Evolutionary conservation across 2,888 invertebrate genomes (phyloP), one percentile per base, ranked within the genome.

Genomic region (Deilephila porcellus): DNA sequence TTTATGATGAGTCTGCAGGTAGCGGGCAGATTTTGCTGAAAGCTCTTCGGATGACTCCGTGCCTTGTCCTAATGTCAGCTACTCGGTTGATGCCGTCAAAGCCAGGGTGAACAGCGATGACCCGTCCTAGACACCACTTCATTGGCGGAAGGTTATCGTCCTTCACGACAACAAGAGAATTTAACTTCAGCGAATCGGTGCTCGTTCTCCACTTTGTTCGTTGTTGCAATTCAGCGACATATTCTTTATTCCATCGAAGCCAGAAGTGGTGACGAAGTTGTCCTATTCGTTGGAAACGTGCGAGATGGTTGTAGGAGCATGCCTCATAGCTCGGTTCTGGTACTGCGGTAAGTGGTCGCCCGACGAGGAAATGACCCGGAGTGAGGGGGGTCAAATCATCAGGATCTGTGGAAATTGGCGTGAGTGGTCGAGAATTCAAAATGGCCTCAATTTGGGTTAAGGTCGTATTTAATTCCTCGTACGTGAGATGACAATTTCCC

Each of bases 401-500:
- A n/a, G n/a, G n/a, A n/a, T n/a, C n/a, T n/a, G n/a, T n/a, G n/a
- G n/a, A n/a, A n/a, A n/a, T n/a, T n/a, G n/a, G n/a, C n/a, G n/a
- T n/a, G n/a, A n/a, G n/a, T n/a, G n/a, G n/a, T n/a, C n/a, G n/a
- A n/a, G n/a, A n/a, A n/a, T n/a, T n/a, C n/a, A n/a, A n/a, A n/a
- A n/a, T n/a, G n/a, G n/a, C 78, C 59, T 78, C 77, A n/a, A 78
- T 77, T 63, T 76, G 75, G 4, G 59, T 34, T 1, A 78, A 71
- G 1, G 67, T 60, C 11, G 79, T 74, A n/a, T 72, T 60, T 20
- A 78, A 45, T 63, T 79, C 77, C 56, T 79, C 78, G 45, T 72
- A 79, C 1, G 77, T 77, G 5, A 81, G 52, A 20, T 77, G 60
- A 74, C 73, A 76, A 75, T 78, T 74, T 29, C 78, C 77, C 71